Evolutionary conservation across 2,797 vertebrate genomes (phyloP).

Genomic region (Sylvia borin): DNA sequence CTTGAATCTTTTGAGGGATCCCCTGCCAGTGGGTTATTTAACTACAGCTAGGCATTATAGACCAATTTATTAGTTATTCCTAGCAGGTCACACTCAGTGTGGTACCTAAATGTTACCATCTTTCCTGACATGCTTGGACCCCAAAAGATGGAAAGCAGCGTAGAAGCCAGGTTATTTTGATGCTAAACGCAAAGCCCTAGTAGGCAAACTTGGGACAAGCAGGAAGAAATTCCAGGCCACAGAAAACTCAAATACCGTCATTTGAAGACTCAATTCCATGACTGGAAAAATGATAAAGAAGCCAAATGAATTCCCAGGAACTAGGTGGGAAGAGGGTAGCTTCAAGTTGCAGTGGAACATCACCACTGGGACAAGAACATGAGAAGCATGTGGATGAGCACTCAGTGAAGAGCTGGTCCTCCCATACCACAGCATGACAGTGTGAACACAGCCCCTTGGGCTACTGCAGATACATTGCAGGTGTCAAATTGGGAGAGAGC

Average conservation of each 20-base stretch:
- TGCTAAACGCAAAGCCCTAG: not conserved
- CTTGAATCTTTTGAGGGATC: not conserved
- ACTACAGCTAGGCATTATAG: not conserved
- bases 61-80: not conserved
- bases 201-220: not conserved
- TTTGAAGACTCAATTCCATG: not conserved
- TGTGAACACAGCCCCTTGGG: not conserved
- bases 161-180: not conserved
- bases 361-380: not conserved
- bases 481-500: slow-evolving; percentile 1
- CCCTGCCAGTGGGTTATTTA: not conserved
- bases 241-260: not conserved
- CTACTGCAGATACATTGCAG: not conserved
- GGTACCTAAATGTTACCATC: not conserved
- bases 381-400: not conserved
- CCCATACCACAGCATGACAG: not conserved
- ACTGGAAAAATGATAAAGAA: not conserved
- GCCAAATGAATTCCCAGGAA: not conserved
- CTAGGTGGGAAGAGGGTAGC: not conserved
- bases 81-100: not conserved
- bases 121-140: not conserved
- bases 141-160: not conserved
- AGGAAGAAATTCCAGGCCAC: not conserved
- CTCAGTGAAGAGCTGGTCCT: not conserved
- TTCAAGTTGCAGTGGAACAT: not conserved